Evolutionary conservation across 2,888 invertebrate species (phyloP).

Genomic region (Druceiella hillmani): DNA sequence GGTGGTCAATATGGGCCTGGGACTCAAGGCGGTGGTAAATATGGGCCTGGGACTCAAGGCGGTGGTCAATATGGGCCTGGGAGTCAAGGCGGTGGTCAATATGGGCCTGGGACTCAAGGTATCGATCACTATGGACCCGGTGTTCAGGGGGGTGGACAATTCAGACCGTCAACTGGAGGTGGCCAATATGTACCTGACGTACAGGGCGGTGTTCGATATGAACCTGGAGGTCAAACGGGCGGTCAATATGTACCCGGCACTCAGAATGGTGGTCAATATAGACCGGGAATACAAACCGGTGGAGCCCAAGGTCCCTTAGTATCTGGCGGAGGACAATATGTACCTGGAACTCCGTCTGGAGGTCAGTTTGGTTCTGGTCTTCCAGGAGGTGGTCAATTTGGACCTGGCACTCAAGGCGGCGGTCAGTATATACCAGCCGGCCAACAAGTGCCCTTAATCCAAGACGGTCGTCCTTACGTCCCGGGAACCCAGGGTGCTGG

Average conservation of each 20-base stretch:
- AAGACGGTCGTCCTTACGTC: conserved; percentile 2
- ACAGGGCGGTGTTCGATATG: conserved; percentile 8
- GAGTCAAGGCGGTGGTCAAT: no score
- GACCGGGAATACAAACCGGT: conserved; percentile 6
- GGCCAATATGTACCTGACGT: no score
- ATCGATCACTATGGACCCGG: no score
- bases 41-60: no score
- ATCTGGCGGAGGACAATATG: conserved; percentile 8
- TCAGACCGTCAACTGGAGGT: no score
- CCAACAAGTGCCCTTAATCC: conserved; percentile 1
- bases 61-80: no score
- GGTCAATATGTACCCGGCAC: conserved; percentile 17
- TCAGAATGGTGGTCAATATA: background rate
- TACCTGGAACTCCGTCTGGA: conserved; percentile 10
- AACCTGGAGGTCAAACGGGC: conserved; percentile 12
- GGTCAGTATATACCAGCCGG: conserved; percentile 5
- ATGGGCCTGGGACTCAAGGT: no score
- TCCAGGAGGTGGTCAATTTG: no score
- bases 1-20: no score
- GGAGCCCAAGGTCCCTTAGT: conserved; percentile 5
- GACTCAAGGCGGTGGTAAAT: no score
- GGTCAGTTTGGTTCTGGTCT: conserved; percentile 8
- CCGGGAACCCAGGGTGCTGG: conserved; percentile 6
- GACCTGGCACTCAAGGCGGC: no score
- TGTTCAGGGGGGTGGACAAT: no score